Evolutionary conservation across 2,113 vertebrate species (phyloP).

Genomic region (Hemichromis elongatus): DNA sequence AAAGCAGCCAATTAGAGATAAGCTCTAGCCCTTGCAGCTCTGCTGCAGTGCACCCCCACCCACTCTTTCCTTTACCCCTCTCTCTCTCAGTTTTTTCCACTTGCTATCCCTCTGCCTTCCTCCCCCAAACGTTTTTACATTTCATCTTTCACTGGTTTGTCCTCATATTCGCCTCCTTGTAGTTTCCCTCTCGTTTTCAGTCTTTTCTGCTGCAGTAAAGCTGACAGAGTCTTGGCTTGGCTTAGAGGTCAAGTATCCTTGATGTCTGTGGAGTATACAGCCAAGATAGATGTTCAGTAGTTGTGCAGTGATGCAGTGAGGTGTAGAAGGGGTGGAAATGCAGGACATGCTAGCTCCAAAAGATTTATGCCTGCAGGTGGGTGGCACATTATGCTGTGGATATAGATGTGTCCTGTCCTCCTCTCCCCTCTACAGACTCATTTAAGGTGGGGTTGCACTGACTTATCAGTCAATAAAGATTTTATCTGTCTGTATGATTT

Average conservation of each 20-base stretch:
- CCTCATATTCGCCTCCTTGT: background rate
- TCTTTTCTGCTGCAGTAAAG: constrained; percentile 38
- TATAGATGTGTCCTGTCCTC: constrained; percentile 32
- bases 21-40: constrained; percentile 60
- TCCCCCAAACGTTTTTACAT: constrained; percentile 26
- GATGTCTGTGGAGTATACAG: constrained; percentile 55
- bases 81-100: constrained; percentile 23
- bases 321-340: constrained; percentile 60
- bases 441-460: background rate
- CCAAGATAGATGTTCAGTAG: constrained; percentile 58
- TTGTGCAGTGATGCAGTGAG: constrained; percentile 58
- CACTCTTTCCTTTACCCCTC: constrained; percentile 27
- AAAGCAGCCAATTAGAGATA: constrained; percentile 78
- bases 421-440: constrained; percentile 21
- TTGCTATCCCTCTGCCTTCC: constrained; percentile 26
- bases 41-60: constrained; percentile 60
- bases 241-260: constrained; percentile 72
- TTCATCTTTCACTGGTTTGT: constrained; percentile 19
- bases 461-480: background rate
- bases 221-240: constrained; percentile 54
- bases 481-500: background rate
- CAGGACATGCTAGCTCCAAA: constrained; percentile 61
- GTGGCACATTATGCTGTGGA: constrained; percentile 44
- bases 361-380: constrained; percentile 65
- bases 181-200: constrained; percentile 14